A percentile compares a stretch with the other conserved stretches of the same genome.
Conservation (phyloP, 64 coral and sea anemone species). For the Acropora tenuis region DNA sequence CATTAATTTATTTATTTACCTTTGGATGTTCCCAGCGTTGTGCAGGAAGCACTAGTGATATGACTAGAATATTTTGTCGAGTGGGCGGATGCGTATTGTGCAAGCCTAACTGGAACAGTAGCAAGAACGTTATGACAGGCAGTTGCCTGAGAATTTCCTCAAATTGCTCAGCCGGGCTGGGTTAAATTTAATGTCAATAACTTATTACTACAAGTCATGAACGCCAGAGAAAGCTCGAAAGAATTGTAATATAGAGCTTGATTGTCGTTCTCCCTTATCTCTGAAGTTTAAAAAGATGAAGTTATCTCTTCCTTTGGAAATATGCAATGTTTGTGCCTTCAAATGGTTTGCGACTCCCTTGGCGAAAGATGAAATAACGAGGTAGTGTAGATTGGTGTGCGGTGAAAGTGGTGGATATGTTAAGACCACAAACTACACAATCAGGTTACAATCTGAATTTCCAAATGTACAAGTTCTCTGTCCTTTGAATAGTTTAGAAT, state of each 20-base stretch:
- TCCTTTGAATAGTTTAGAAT: neutral
- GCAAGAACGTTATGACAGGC: neutral
- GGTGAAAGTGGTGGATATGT: neutral
- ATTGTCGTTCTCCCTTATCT: neutral
- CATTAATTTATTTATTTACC: slow-evolving; percentile 62
- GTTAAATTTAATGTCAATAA: slow-evolving; percentile 28
- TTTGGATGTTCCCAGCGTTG: slow-evolving; percentile 21
- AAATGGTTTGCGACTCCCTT: neutral
- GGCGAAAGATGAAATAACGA: slow-evolving; percentile 1
- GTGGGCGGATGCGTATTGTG: slow-evolving; percentile 26
- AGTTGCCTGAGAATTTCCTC: slow-evolving; percentile 27
- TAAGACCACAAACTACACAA: slow-evolving; percentile 20
- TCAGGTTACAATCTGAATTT: neutral
- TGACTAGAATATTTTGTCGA: slow-evolving; percentile 30
- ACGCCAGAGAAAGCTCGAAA: neutral
- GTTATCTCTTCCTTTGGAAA: slow-evolving; percentile 2
- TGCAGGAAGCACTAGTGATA: slow-evolving; percentile 15
- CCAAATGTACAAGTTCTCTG: neutral
- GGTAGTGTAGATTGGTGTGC: slow-evolving; percentile 37
- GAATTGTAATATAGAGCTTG: slow-evolving; percentile 1
- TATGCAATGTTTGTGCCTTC: slow-evolving; percentile 15
- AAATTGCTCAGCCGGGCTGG: slow-evolving; percentile 6
- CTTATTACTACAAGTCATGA: slow-evolving; percentile 27
- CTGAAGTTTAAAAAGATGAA: neutral
- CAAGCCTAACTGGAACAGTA: neutral